A percentile compares a stretch with the other conserved stretches of the same genome.
These are phyloP conservation scores for Saccostrea echinata DNA, from an alignment of 1,140 invertebrate species.

Conservation along the genomic window DNA sequence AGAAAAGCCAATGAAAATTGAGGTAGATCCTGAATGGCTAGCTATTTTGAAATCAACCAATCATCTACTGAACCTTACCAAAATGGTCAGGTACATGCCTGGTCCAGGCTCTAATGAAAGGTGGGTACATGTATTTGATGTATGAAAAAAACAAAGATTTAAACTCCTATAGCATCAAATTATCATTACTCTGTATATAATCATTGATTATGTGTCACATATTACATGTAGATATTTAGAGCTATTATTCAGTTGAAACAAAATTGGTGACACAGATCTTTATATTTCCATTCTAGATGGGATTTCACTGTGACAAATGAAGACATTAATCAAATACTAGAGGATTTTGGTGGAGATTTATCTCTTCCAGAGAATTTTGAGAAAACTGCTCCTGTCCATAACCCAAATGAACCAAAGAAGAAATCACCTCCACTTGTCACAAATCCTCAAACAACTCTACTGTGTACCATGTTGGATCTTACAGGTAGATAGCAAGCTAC, in stretches of 20 bases:
- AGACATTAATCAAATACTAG: slow-evolving; percentile 86
- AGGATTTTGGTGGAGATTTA: slow-evolving; percentile 85
- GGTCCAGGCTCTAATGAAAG: slow-evolving; percentile 86
- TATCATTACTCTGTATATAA: no score
- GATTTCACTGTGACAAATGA: slow-evolving; percentile 88
- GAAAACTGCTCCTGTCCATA: slow-evolving; percentile 85
- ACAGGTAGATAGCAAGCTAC: slow-evolving; percentile 72
- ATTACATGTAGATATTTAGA: no score
- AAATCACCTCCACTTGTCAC: slow-evolving; percentile 59
- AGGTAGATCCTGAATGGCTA: slow-evolving; percentile 97
- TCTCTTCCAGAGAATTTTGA: slow-evolving; percentile 89
- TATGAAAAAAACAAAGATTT: no score
- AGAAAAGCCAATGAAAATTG: slow-evolving; percentile 82
- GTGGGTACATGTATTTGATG: no score
- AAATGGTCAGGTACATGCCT: slow-evolving; percentile 88
- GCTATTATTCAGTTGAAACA: neutral
- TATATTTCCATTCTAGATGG: slow-evolving; percentile 81
- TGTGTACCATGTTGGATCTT: slow-evolving; percentile 90
- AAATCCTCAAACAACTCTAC: slow-evolving; percentile 90
- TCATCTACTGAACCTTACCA: slow-evolving; percentile 90
- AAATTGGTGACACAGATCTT: neutral
- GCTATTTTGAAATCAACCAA: slow-evolving; percentile 92
- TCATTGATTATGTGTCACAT: no score
- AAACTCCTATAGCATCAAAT: no score
- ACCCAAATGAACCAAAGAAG: slow-evolving; percentile 77